A percentile compares a stretch with the other conserved stretches of the same genome.
Conservation (phyloP, 2,113 vertebrate species). For the Leucopsar rothschildi region DNA sequence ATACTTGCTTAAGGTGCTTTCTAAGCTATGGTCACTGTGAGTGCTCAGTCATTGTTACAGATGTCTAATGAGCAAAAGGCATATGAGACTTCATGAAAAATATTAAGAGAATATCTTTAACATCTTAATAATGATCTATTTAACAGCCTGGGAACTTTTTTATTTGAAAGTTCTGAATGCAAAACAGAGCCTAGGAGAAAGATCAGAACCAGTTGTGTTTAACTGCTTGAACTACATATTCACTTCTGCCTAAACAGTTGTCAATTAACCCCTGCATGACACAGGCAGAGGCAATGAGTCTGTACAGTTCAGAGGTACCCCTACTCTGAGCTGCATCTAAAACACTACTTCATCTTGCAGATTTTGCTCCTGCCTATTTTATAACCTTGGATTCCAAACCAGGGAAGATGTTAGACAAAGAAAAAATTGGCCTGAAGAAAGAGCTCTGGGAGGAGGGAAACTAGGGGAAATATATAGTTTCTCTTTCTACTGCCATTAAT, state of each 20-base stretch:
- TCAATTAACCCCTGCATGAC: neutral
- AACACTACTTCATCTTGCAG: neutral
- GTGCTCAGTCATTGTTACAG: neutral
- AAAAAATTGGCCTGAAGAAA: neutral
- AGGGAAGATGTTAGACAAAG: neutral
- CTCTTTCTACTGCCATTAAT: neutral
- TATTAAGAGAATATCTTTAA: neutral
- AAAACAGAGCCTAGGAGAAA: neutral
- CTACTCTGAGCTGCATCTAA: neutral
- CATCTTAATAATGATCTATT: neutral
- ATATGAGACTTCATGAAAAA: neutral
- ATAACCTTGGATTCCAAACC: neutral
- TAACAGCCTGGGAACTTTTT: neutral
- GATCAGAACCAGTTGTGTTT: neutral
- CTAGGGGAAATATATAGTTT: neutral
- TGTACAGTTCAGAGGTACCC: neutral
- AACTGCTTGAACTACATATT: neutral
- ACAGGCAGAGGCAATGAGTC: neutral
- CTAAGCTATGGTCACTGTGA: neutral
- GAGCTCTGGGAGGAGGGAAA: neutral
- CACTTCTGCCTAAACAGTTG: neutral
- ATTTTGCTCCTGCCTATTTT: neutral
- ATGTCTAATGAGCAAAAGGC: neutral
- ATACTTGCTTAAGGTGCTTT: neutral
- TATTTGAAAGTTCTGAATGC: neutral